phyloP scores from a whole-genome alignment of 2,113 vertebrate species.

The Murina feae region DNA sequence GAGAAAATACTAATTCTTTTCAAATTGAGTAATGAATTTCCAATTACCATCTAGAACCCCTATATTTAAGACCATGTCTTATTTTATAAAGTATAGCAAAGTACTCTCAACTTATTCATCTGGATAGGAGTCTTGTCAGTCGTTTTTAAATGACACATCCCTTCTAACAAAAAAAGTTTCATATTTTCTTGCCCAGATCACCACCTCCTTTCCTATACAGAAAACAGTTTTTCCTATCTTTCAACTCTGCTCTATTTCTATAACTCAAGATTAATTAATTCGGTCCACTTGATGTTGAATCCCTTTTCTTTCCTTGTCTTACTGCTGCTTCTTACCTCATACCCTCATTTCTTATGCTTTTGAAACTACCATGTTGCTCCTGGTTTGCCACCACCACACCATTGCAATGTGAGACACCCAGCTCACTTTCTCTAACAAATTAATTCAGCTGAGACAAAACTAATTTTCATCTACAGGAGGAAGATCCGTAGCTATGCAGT shows the following conservation, averaged over 20 bases:
- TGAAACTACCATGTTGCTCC: not conserved
- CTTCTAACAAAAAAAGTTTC: not conserved
- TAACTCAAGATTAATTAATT: not conserved
- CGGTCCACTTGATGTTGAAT: not conserved
- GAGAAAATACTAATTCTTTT: not conserved
- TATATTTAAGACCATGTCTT: slow-evolving; percentile 1
- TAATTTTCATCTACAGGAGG: slow-evolving; percentile 15
- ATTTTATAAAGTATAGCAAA: slow-evolving; percentile 15
- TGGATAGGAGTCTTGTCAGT: not conserved
- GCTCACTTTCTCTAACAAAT: slow-evolving; percentile 28
- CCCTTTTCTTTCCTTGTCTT: not conserved
- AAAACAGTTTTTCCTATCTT: not conserved
- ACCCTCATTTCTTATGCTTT: not conserved
- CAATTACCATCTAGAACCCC: not conserved
- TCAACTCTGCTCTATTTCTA: not conserved
- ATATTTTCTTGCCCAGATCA: not conserved
- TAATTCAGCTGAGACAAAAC: slow-evolving; percentile 46
- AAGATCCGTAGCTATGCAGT: slow-evolving; percentile 20
- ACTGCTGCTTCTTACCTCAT: not conserved
- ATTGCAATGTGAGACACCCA: not conserved
- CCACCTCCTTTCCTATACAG: not conserved
- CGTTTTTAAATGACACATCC: not conserved
- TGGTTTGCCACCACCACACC: not conserved
- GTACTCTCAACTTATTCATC: not conserved
- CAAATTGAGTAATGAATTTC: not conserved